Evolutionary conservation across 2,888 invertebrate species (phyloP).

Genomic region (Acheta domesticus): DNA sequence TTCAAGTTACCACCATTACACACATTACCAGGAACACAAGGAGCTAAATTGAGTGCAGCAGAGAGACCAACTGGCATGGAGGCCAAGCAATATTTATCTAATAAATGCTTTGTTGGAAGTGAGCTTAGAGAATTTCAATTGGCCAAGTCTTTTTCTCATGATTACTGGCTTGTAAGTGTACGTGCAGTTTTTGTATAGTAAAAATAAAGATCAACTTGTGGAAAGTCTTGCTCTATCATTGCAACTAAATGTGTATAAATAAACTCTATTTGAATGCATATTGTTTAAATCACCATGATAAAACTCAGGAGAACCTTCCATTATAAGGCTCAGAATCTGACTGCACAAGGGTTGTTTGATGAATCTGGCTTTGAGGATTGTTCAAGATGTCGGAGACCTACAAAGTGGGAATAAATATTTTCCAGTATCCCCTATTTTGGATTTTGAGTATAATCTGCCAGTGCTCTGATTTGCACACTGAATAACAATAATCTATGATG

Average conservation of each 20-base stretch:
- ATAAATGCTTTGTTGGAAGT: neutral
- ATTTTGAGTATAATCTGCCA: neutral
- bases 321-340: neutral
- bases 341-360: conserved; percentile 3
- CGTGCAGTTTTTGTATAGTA: conserved; percentile 7
- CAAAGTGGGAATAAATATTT: conserved; percentile 9
- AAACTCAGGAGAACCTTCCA: neutral
- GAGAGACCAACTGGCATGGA: conserved; percentile 6
- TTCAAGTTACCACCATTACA: conserved; percentile 7
- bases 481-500: conserved; percentile 28
- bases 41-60: conserved; percentile 18
- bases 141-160: neutral
- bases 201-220: neutral
- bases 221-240: conserved; percentile 18
- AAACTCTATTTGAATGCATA: conserved; percentile 2
- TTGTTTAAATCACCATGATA: conserved; percentile 3
- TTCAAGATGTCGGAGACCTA: conserved; percentile 4
- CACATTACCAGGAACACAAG: conserved; percentile 1
- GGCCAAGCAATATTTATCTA: neutral
- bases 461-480: neutral
- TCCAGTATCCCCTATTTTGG: neutral
- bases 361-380: conserved; percentile 18
- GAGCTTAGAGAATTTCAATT: conserved; percentile 18
- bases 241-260: conserved; percentile 2
- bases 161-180: neutral